These are phyloP conservation scores for Eupithecia dodoneata DNA, from an alignment of 2,888 invertebrate species.

Conservation along the genomic window DNA sequence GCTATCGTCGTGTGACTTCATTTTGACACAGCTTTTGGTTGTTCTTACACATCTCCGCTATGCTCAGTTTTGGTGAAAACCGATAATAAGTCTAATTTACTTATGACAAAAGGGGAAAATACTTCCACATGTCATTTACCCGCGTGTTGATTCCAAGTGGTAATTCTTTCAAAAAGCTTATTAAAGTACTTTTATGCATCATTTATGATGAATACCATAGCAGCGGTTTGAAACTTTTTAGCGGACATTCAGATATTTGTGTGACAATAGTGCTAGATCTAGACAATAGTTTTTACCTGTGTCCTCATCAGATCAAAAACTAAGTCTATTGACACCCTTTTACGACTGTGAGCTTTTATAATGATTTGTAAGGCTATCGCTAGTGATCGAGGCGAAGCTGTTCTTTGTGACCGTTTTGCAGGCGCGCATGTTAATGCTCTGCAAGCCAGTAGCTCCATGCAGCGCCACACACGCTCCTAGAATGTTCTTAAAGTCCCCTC, in stretches of 20 bases:
- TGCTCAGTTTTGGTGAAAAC: not conserved
- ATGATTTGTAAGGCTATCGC: not conserved
- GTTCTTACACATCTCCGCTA: not conserved
- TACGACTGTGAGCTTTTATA: not conserved
- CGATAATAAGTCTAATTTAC: not conserved
- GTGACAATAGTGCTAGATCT: not conserved
- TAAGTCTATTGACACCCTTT: not conserved
- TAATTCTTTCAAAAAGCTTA: not conserved
- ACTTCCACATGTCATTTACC: not conserved
- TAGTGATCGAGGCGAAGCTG: not conserved
- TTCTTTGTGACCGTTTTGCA: not conserved
- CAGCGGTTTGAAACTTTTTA: not conserved
- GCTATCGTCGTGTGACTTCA: not conserved
- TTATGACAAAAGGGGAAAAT: not conserved
- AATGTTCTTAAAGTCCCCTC: conserved; percentile 13
- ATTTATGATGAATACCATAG: not conserved
- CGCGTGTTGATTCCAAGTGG: not conserved
- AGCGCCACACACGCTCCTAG: not conserved
- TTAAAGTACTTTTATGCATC: not conserved
- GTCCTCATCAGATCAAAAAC: not conserved
- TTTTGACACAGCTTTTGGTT: not conserved
- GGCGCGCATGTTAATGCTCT: not conserved
- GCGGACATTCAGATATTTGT: not conserved
- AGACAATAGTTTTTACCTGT: not conserved
- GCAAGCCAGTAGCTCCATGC: not conserved